These are phyloP conservation scores for Drosophila greeni DNA, from an alignment of 2,888 invertebrate species.

Conservation along the genomic window DNA sequence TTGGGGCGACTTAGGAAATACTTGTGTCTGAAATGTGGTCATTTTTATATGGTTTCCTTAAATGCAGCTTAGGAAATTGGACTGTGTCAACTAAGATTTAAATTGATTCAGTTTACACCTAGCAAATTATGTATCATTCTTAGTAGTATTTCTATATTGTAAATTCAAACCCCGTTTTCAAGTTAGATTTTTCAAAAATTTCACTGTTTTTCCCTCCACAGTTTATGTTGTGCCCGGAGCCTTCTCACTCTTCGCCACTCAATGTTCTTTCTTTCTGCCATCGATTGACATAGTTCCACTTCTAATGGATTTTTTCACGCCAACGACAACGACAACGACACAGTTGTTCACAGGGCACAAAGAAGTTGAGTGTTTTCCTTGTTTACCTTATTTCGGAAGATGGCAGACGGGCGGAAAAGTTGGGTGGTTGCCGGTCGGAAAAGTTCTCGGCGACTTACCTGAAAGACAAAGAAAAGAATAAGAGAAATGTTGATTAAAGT, in stretches of 20 bases:
- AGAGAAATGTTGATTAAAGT: constrained; percentile 41
- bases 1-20: no score
- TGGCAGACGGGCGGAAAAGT: constrained; percentile 17
- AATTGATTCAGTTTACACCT: no score
- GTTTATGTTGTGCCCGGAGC: constrained; percentile 11
- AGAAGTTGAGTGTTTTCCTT: constrained; percentile 47
- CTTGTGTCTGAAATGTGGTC: no score
- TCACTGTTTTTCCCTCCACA: constrained; percentile 7
- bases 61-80: not conserved
- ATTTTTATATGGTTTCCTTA: not conserved
- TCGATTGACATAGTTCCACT: constrained; percentile 72
- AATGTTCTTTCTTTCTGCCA: constrained; percentile 57
- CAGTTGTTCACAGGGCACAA: constrained; percentile 52
- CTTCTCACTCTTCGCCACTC: constrained; percentile 22
- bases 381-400: constrained; percentile 39
- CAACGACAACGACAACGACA: constrained; percentile 58
- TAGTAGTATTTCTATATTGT: not conserved
- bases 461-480: constrained; percentile 47
- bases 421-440: constrained; percentile 19
- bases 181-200: not conserved
- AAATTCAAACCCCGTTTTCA: not conserved
- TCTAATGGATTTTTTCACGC: constrained; percentile 74
- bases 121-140: no score
- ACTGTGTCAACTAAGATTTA: no score
- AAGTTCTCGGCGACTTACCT: constrained; percentile 56